Evolutionary conservation across 2,888 invertebrate species (phyloP).

Genomic region (Cistogaster globosa): DNA sequence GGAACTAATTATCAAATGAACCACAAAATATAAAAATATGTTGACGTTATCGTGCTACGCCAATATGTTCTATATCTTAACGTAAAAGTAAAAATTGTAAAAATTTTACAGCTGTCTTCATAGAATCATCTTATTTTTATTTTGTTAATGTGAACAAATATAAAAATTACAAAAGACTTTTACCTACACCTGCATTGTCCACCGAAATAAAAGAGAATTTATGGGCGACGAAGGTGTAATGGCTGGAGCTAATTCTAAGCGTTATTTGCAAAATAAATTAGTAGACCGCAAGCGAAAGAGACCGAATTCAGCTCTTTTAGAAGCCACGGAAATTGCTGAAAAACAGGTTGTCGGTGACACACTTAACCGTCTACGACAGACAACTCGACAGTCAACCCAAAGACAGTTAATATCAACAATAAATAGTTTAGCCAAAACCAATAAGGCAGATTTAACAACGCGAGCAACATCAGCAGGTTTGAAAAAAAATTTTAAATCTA

Average conservation of each 20-base stretch:
- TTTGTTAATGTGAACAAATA: constrained; percentile 1
- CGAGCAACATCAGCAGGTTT: constrained; percentile 15
- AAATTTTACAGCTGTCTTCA: constrained; percentile 9
- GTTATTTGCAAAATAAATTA: constrained; percentile 56
- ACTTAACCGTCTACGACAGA: constrained; percentile 32
- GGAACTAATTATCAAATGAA: no score
- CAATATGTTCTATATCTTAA: no score
- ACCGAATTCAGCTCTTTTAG: constrained; percentile 25
- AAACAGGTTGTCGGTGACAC: constrained; percentile 18
- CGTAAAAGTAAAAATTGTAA: neutral
- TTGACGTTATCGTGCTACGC: no score
- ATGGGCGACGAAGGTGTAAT: constrained; percentile 43
- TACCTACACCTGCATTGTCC: neutral
- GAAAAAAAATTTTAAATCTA: constrained; percentile 39
- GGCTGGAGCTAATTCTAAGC: constrained; percentile 56
- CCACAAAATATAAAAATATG: no score
- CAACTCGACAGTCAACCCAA: constrained; percentile 50
- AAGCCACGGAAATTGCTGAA: neutral
- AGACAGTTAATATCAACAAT: constrained; percentile 17
- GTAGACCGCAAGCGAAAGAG: constrained; percentile 48
- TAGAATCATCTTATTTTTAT: no score
- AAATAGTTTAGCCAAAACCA: constrained; percentile 29
- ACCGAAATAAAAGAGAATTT: neutral
- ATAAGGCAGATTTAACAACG: constrained; percentile 32
- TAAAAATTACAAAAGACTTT: constrained; percentile 4